Percentiles rank a stretch among this genome's conserved stretches.
phyloP scores from a whole-genome alignment of 2,113 vertebrate species.

The Aegotheles bennettii region DNA sequence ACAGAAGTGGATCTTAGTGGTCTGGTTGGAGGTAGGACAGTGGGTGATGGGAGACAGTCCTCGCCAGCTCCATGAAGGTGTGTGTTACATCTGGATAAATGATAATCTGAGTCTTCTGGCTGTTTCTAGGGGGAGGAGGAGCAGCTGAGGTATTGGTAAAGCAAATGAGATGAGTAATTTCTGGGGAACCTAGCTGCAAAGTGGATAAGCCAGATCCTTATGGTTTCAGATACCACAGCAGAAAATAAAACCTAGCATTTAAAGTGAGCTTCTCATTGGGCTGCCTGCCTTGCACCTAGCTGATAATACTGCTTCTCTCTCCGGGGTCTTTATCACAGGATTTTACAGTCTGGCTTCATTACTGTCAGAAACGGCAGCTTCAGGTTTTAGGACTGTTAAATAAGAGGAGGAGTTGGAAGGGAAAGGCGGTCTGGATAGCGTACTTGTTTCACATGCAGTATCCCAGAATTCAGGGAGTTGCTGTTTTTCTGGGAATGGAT shows the following conservation, averaged over 20 bases:
- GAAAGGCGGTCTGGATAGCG: neutral
- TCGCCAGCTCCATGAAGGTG: neutral
- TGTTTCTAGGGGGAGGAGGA: neutral
- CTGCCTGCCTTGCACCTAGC: neutral
- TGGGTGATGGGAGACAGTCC: neutral
- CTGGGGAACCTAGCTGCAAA: neutral
- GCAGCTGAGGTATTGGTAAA: neutral
- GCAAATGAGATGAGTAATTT: constrained; percentile 8
- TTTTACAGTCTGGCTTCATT: neutral
- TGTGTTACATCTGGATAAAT: neutral
- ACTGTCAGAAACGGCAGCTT: neutral
- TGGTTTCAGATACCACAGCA: neutral
- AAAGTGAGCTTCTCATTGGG: neutral
- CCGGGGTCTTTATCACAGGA: neutral
- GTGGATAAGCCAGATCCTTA: neutral
- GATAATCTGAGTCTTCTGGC: neutral
- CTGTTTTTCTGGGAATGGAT: neutral
- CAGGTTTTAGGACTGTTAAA: neutral
- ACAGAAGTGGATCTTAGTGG: neutral
- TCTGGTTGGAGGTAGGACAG: neutral
- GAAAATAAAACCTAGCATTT: constrained; percentile 30
- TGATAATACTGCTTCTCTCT: neutral
- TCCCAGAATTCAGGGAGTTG: neutral
- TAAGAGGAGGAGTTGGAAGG: neutral
- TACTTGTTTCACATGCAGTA: neutral